These are phyloP conservation scores for Clarias pachynema DNA, from an alignment of 2,797 vertebrate species.

Conservation along the genomic window DNA sequence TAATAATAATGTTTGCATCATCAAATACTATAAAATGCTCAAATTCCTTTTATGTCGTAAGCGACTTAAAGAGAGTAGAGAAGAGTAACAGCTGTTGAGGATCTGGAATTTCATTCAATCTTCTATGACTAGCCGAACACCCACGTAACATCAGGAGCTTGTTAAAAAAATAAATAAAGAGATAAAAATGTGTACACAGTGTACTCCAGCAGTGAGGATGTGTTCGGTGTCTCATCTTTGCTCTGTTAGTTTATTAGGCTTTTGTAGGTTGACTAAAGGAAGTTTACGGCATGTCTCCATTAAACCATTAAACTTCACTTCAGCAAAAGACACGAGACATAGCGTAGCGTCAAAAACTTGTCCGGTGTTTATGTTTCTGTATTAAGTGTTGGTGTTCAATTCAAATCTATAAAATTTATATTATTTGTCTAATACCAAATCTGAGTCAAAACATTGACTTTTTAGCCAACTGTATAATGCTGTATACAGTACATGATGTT, in stretches of 20 bases:
- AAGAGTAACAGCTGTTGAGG: background rate
- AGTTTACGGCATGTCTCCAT: no score
- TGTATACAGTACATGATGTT: background rate
- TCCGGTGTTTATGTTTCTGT: background rate
- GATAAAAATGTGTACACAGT: background rate
- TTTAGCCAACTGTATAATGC: background rate
- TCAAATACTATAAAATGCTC: background rate
- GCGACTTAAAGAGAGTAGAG: background rate
- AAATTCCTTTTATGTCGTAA: background rate
- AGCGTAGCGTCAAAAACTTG: background rate
- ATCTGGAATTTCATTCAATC: constrained; percentile 14
- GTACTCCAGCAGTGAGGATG: background rate
- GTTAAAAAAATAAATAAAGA: background rate
- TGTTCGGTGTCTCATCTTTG: background rate
- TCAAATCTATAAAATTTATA: background rate
- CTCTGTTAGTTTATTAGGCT: background rate
- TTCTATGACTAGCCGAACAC: background rate
- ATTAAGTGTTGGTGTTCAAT: no score
- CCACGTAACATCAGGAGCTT: background rate
- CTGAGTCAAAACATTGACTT: background rate
- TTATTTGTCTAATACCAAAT: background rate
- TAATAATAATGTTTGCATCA: no score
- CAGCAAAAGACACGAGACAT: background rate
- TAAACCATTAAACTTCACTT: background rate
- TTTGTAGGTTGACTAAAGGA: background rate